Percentiles rank a stretch among this genome's conserved stretches.
phyloP scores from a whole-genome alignment of 2,113 vertebrate genomes.

The Coregonus clupeaformis region DNA sequence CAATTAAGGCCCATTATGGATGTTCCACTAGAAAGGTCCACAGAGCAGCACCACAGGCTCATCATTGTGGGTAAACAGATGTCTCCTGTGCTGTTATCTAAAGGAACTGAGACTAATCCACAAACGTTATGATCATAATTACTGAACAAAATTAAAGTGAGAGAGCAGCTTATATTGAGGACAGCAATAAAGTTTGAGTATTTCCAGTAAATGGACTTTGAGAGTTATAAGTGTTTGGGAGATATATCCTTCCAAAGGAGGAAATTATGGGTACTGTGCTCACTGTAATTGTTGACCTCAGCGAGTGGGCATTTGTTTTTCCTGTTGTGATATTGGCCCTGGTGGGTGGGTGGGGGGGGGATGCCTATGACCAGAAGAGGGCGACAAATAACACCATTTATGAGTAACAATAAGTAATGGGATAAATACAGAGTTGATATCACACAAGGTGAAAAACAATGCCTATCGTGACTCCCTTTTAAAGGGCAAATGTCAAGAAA shows the following conservation, averaged over 20 bases:
- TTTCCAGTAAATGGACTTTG: not conserved
- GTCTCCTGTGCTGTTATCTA: slow-evolving; percentile 70
- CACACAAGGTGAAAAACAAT: not conserved
- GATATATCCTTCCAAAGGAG: not conserved
- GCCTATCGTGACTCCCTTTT: too few species aligned
- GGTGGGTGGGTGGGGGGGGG: not conserved
- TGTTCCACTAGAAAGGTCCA: slow-evolving; percentile 67
- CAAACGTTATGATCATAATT: slow-evolving; percentile 72
- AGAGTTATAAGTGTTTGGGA: not conserved
- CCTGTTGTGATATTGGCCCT: too few species aligned
- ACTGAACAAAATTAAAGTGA: slow-evolving; percentile 71
- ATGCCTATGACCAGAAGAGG: slow-evolving; percentile 35
- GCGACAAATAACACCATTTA: slow-evolving; percentile 20
- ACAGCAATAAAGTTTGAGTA: slow-evolving; percentile 36
- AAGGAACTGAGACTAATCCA: slow-evolving; percentile 67
- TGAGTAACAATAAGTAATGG: not conserved
- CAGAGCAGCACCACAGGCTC: slow-evolving; percentile 58
- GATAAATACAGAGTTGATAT: not conserved
- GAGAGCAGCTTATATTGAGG: slow-evolving; percentile 59
- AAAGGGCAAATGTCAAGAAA: too few species aligned
- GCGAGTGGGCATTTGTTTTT: too few species aligned
- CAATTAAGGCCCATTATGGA: slow-evolving; percentile 76
- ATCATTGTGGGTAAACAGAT: slow-evolving; percentile 66
- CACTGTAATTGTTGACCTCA: too few species aligned
- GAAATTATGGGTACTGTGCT: not conserved